phyloP scores from a whole-genome alignment of 1,140 invertebrate genomes.

The Drosophila pruinosa region DNA sequence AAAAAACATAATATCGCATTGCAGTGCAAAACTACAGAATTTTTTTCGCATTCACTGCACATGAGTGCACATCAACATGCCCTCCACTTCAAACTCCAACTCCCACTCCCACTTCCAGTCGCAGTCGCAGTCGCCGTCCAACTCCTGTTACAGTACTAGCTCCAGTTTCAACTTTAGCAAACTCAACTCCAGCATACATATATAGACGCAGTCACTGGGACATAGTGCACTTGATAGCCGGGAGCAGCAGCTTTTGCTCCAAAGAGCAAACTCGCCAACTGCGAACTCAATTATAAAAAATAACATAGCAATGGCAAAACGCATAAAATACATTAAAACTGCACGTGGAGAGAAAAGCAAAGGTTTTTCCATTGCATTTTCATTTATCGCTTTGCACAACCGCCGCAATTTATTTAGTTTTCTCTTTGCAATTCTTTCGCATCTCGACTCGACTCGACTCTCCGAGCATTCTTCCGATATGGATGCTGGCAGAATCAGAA shows the following conservation, averaged over 20 bases:
- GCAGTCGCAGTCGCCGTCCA: background rate
- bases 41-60: slow-evolving; percentile 78
- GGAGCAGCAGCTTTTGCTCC: background rate
- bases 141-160: background rate
- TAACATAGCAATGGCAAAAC: slow-evolving; percentile 67
- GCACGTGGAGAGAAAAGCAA: slow-evolving; percentile 60
- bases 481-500: slow-evolving; percentile 42
- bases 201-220: background rate
- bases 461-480: slow-evolving; percentile 47
- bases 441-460: slow-evolving; percentile 44
- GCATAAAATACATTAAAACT: slow-evolving; percentile 80
- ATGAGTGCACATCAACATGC: slow-evolving; percentile 61
- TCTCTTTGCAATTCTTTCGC: slow-evolving; percentile 19
- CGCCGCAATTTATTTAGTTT: slow-evolving; percentile 67
- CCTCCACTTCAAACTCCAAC: slow-evolving; percentile 12
- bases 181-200: background rate
- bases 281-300: slow-evolving; percentile 79
- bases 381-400: slow-evolving; percentile 53
- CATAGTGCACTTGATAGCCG: slow-evolving; percentile 24
- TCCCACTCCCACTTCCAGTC: background rate
- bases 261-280: slow-evolving; percentile 10
- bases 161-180: background rate
- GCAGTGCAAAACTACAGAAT: slow-evolving; percentile 64
- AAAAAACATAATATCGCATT: slow-evolving; percentile 58
- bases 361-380: slow-evolving; percentile 61